These are phyloP conservation scores for Eilema sororculum DNA, from an alignment of 2,888 invertebrate genomes.

Conservation along the genomic window DNA sequence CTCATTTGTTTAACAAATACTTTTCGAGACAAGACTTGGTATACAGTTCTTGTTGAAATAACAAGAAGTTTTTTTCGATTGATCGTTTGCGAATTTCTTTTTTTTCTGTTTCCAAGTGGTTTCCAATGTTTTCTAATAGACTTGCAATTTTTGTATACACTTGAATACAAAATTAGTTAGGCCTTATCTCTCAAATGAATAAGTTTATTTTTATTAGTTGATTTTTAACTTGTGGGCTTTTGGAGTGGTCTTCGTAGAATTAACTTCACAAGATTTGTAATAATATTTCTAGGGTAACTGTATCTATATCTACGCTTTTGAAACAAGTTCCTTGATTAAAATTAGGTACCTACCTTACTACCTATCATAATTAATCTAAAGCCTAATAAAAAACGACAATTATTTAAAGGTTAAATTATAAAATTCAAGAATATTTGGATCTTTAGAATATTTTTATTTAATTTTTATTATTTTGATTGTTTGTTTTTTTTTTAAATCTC, in stretches of 20 bases:
- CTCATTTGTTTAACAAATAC: slow-evolving; percentile 58
- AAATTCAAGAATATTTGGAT: too few relatives aligned
- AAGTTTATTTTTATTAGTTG: not conserved
- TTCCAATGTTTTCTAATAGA: slow-evolving; percentile 24
- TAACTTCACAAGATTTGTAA: too few relatives aligned
- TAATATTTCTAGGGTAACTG: too few relatives aligned
- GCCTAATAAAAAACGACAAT: too few relatives aligned
- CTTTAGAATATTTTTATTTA: too few relatives aligned
- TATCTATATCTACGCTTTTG: too few relatives aligned
- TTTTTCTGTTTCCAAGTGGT: slow-evolving; percentile 20
- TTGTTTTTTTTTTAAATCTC: too few relatives aligned
- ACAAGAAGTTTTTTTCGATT: slow-evolving; percentile 45
- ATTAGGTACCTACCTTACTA: too few relatives aligned
- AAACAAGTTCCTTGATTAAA: too few relatives aligned
- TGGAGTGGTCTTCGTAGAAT: not conserved
- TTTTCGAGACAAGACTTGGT: slow-evolving; percentile 40
- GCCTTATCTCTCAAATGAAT: not conserved
- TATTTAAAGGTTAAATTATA: too few relatives aligned
- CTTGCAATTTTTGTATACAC: slow-evolving; percentile 18
- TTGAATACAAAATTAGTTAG: not conserved
- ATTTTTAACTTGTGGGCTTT: not conserved
- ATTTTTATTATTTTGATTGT: too few relatives aligned
- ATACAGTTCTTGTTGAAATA: slow-evolving; percentile 43
- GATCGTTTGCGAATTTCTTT: slow-evolving; percentile 33
- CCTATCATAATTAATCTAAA: too few relatives aligned